Evolutionary conservation across 2,113 vertebrate species (phyloP).

Genomic region (Nycticorax nycticorax): DNA sequence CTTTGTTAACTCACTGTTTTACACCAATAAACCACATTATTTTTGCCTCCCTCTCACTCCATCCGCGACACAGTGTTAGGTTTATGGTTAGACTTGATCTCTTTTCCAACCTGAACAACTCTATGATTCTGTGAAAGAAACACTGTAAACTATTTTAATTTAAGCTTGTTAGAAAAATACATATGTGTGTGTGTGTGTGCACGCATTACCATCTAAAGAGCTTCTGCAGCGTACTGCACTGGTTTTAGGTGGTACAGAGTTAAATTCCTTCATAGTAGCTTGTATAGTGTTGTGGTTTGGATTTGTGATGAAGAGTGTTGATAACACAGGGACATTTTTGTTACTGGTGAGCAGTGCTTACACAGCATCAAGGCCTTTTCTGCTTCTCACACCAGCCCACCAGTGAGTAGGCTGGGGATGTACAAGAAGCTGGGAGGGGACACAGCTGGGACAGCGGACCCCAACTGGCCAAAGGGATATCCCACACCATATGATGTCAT

Average conservation of each 20-base stretch:
- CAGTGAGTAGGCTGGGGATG: background rate
- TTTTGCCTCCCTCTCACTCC: too few species aligned
- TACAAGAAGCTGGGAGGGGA: background rate
- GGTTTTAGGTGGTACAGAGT: background rate
- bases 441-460: background rate
- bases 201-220: background rate
- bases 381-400: background rate
- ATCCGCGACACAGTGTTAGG: too few species aligned
- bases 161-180: background rate
- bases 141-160: background rate
- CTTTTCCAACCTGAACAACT: background rate
- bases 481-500: too few species aligned
- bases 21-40: too few species aligned
- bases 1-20: too few species aligned
- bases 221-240: background rate
- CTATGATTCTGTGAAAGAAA: background rate
- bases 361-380: background rate
- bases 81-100: background rate
- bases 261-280: background rate
- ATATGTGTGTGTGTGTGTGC: too few species aligned
- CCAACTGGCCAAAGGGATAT: background rate
- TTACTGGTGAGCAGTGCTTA: background rate
- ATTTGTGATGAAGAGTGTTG: background rate
- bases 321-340: background rate
- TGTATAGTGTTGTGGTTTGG: background rate